phyloP scores from a whole-genome alignment of 2,797 vertebrate species.

The Pseudochirops cupreus region DNA sequence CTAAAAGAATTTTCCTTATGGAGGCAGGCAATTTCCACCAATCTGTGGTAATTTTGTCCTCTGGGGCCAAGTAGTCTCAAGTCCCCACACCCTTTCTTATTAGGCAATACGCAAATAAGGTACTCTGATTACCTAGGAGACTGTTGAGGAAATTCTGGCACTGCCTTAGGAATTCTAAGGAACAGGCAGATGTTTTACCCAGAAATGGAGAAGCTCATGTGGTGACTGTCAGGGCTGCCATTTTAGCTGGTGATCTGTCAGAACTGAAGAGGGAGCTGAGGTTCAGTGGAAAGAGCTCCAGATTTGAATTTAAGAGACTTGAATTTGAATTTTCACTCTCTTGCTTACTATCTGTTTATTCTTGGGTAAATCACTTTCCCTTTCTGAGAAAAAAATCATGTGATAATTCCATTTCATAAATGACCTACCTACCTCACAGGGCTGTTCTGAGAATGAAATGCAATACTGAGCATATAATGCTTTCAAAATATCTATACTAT shows the following conservation, averaged over 20 bases:
- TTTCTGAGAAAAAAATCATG: background rate
- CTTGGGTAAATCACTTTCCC: background rate
- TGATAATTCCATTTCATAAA: background rate
- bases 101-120: background rate
- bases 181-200: background rate
- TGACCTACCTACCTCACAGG: background rate
- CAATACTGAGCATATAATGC: background rate
- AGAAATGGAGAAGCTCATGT: background rate
- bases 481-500: background rate
- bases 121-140: background rate
- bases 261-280: background rate
- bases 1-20: background rate
- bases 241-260: background rate
- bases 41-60: background rate
- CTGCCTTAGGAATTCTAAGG: background rate
- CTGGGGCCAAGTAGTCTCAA: background rate
- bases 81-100: background rate
- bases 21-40: background rate
- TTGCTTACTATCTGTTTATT: background rate
- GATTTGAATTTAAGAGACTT: background rate
- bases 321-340: background rate
- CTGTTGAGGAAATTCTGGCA: background rate
- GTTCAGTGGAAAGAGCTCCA: background rate
- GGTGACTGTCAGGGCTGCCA: background rate
- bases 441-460: background rate